A percentile compares a stretch with the other conserved stretches of the same genome.
phyloP scores from a whole-genome alignment of 2,888 invertebrate genomes.

The Pristionchus entomophagus region DNA sequence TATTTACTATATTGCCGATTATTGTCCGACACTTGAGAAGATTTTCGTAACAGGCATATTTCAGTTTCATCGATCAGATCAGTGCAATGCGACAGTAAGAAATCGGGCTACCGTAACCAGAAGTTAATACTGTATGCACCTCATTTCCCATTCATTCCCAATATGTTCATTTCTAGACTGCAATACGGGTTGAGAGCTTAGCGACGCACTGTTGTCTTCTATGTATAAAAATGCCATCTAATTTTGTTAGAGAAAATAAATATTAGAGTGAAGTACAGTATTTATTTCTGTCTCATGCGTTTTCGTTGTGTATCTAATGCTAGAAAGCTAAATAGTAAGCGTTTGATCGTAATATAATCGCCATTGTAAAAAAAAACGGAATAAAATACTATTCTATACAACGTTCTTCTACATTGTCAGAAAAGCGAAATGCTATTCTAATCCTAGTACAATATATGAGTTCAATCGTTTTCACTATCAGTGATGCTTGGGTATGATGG shows the following conservation, averaged over 20 bases:
- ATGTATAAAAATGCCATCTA: constrained; percentile 1
- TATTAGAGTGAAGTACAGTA: neutral
- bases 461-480: too few relatives aligned
- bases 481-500: too few relatives aligned
- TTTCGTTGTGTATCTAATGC: neutral
- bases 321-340: too few relatives aligned
- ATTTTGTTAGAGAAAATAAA: neutral
- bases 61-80: constrained; percentile 51
- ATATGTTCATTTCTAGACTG: neutral
- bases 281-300: neutral
- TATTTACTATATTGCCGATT: neutral
- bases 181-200: constrained; percentile 19
- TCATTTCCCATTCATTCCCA: neutral
- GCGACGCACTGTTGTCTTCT: neutral
- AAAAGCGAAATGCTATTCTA: too few relatives aligned
- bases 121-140: too few relatives aligned
- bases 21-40: neutral
- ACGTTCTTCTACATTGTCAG: too few relatives aligned
- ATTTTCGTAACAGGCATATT: neutral
- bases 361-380: too few relatives aligned
- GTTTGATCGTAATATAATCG: too few relatives aligned
- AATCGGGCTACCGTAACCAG: neutral
- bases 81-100: constrained; percentile 28
- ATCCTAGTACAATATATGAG: too few relatives aligned
- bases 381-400: too few relatives aligned